Evolutionary conservation across 2,797 vertebrate species (phyloP), one percentile per base, ranked within the genome.

Genomic region (Oreochromis grahami): DNA sequence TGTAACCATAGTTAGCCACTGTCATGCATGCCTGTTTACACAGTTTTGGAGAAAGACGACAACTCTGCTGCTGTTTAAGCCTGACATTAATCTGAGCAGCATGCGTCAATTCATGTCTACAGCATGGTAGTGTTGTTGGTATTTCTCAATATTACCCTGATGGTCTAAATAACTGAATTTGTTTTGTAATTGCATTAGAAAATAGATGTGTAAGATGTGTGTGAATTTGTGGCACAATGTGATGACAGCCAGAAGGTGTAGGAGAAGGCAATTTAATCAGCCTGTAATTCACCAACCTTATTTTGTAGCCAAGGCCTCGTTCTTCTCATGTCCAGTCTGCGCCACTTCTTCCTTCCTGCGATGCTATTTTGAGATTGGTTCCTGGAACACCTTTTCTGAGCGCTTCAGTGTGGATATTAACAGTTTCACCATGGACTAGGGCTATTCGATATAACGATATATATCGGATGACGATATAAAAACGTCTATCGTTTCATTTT

Each of bases 281-380:
- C 56, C 56, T 0, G 6, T 60, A 60, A 36, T 60, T 60, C 32
- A 60, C 6, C 56, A 60, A 60, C 56, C 32, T 34, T 36, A 60
- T 34, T 60, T 60, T 36, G 9, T 60, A 60, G 56, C 32, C 0
- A 34, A 60, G 56, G 56, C 0, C 1, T 17, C 4, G 1, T 63
- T 63, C 32, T 63, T n/a, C 32, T 63, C 32, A n/a, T 63, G 17
- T n/a, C 58, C 32, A 63, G 0, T 36, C 24, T 72, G 24, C 0
- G 1, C 41, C 10, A 4, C 15, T 74, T 29, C 10, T 48, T 48
- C 24, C 10, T 48, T 48, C 24, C 15, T 13, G 15, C 4, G 17
- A 48, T 72, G 43, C 24, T 72, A 72, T 48, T 72, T 72, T 74
- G 43, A 50, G 26, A 74, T 74, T 74, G 43, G 43, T 74, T 29